These are phyloP conservation scores for Peromyscus leucopus DNA, from an alignment of 2,113 vertebrate species.

Conservation along the genomic window DNA sequence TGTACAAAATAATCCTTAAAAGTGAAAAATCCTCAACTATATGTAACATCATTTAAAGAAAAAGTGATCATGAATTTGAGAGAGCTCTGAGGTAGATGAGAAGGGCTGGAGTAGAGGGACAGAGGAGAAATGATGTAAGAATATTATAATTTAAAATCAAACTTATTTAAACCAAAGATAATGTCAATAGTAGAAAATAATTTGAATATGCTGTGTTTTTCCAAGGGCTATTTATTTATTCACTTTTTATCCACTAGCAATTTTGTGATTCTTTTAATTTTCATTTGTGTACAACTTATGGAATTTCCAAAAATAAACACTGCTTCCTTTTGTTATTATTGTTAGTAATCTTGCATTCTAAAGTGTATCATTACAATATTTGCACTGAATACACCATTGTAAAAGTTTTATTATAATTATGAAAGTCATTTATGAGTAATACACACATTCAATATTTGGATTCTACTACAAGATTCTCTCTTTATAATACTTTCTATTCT, in stretches of 20 bases:
- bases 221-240: constrained; percentile 36
- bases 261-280: constrained; percentile 39
- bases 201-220: constrained; percentile 43
- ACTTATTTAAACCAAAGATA: constrained; percentile 20
- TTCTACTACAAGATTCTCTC: constrained; percentile 14
- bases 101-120: neutral
- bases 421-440: constrained; percentile 53
- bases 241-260: constrained; percentile 21
- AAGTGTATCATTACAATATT: neutral
- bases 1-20: neutral
- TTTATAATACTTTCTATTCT: constrained; percentile 17
- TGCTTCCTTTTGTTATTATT: constrained; percentile 14
- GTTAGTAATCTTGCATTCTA: constrained; percentile 51
- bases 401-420: constrained; percentile 49
- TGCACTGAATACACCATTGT: constrained; percentile 19
- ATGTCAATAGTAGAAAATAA: neutral
- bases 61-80: neutral
- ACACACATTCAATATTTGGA: constrained; percentile 37
- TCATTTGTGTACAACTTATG: constrained; percentile 26
- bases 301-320: constrained; percentile 23
- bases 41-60: neutral
- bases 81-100: neutral
- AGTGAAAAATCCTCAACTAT: neutral
- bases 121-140: fast-evolving
- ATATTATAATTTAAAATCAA: neutral